Percentiles rank a stretch among this genome's conserved stretches.
Evolutionary conservation across 1,140 invertebrate genomes (phyloP).

Genomic region (Hormaphis cornu): DNA sequence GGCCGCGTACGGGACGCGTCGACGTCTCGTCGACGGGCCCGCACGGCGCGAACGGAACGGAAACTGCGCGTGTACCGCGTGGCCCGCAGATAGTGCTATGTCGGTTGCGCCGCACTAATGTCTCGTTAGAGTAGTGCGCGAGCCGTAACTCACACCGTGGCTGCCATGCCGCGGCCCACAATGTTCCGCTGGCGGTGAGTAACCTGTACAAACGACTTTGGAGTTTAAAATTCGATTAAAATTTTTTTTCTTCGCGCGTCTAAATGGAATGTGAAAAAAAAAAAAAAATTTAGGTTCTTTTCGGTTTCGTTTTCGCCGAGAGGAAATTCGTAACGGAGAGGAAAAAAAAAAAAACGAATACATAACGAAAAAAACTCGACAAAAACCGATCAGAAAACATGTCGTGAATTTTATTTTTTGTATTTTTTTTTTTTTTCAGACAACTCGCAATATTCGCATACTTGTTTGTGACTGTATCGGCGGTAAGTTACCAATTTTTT

Average conservation of each 20-base stretch:
- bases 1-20: neutral
- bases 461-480: neutral
- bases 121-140: neutral
- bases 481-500: slow-evolving; percentile 7
- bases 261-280: too few relatives aligned
- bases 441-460: neutral
- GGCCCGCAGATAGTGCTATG: slow-evolving; percentile 12
- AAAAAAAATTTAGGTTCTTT: too few relatives aligned
- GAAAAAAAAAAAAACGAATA: too few relatives aligned
- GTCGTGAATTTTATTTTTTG: too few relatives aligned
- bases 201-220: too few relatives aligned
- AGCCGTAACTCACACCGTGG: neutral
- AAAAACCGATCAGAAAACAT: too few relatives aligned
- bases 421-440: slow-evolving; percentile 13
- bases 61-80: slow-evolving; percentile 5
- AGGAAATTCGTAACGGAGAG: too few relatives aligned
- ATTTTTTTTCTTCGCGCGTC: too few relatives aligned
- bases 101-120: neutral
- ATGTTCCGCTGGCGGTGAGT: slow-evolving; percentile 18
- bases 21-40: too few relatives aligned
- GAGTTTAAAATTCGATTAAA: too few relatives aligned
- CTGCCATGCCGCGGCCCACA: slow-evolving; percentile 20
- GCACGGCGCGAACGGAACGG: neutral
- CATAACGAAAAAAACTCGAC: too few relatives aligned
- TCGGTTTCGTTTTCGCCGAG: too few relatives aligned